Conservation (phyloP, 2,888 invertebrate species). For the Lochmaea crataegi region DNA sequence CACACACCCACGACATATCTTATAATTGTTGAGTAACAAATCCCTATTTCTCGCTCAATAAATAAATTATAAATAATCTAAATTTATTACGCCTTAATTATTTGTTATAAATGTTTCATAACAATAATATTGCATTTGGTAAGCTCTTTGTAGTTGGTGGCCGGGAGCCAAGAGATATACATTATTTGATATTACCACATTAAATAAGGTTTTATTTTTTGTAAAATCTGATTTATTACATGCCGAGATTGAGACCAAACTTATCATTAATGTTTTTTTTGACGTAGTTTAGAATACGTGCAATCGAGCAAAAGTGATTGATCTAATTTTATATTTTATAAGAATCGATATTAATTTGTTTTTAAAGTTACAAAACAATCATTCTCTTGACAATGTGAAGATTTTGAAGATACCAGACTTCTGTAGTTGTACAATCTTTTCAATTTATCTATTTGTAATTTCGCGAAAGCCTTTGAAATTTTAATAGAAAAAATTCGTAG, state of each 20-base stretch:
- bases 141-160: slow-evolving; percentile 16
- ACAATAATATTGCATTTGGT: slow-evolving; percentile 29
- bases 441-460: too few relatives aligned
- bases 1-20: slow-evolving; percentile 35
- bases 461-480: too few relatives aligned
- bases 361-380: background rate
- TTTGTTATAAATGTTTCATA: slow-evolving; percentile 35
- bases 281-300: background rate
- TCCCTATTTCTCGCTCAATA: slow-evolving; percentile 30
- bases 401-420: too few relatives aligned
- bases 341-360: background rate
- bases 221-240: slow-evolving; percentile 2
- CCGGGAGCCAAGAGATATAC: slow-evolving; percentile 32
- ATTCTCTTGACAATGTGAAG: background rate
- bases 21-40: slow-evolving; percentile 29
- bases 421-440: too few relatives aligned
- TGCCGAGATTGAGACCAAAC: background rate
- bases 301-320: background rate
- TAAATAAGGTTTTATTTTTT: slow-evolving; percentile 3
- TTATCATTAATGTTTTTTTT: background rate
- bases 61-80: slow-evolving; percentile 36
- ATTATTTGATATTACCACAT: slow-evolving; percentile 31
- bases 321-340: background rate
- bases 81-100: slow-evolving; percentile 37
- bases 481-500: too few relatives aligned